Conservation (phyloP, 2,113 vertebrate genomes). For the Lontra canadensis region DNA sequence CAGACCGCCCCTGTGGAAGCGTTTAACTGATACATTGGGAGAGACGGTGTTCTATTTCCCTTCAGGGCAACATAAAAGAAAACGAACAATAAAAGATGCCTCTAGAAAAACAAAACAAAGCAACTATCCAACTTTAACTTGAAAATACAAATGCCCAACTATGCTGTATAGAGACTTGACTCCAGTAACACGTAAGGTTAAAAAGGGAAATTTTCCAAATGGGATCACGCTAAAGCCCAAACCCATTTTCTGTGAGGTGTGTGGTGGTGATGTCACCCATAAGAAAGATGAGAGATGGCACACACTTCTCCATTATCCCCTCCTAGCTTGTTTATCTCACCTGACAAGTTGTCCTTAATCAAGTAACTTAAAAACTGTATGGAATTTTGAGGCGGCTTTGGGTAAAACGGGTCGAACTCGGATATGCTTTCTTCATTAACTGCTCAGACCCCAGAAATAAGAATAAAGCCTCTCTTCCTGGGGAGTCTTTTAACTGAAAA, state of each 20-base stretch:
- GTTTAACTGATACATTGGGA: not conserved
- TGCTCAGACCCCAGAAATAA: constrained; percentile 81
- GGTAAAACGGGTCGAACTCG: constrained; percentile 71
- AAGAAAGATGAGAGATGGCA: not conserved
- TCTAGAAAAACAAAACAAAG: not conserved
- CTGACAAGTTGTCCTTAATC: constrained; percentile 74
- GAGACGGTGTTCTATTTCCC: not conserved
- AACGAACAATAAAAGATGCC: not conserved
- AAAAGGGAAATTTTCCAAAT: constrained; percentile 30
- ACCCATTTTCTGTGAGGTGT: not conserved
- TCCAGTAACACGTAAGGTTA: not conserved
- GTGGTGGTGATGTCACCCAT: not conserved
- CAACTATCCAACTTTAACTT: not conserved
- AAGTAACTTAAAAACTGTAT: constrained; percentile 67
- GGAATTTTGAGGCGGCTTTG: constrained; percentile 71
- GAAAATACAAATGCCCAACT: not conserved
- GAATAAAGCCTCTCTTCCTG: constrained; percentile 81
- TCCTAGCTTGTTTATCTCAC: constrained; percentile 60
- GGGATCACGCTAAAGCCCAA: not conserved
- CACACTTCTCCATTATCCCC: constrained; percentile 38
- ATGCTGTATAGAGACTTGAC: not conserved
- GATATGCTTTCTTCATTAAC: constrained; percentile 82
- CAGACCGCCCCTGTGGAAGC: not conserved
- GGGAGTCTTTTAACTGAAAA: constrained; percentile 83
- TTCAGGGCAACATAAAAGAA: not conserved